Percentiles rank a stretch among this genome's conserved stretches.
Evolutionary conservation across 2,797 vertebrate species (phyloP).

Genomic region (Gallinago solitaria): DNA sequence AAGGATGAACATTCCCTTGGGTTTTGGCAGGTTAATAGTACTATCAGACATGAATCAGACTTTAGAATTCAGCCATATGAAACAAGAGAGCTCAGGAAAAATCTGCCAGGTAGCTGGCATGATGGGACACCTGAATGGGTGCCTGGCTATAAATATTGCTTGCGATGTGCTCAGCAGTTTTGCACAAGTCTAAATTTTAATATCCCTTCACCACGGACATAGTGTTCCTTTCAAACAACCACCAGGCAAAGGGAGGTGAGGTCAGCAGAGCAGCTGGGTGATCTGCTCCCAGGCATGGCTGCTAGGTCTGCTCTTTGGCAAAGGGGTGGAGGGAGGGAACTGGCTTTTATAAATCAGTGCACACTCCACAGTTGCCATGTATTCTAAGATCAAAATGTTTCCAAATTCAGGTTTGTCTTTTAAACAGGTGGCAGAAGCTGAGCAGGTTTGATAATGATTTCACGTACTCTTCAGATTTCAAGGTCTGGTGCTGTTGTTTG

Average conservation of each 20-base stretch:
- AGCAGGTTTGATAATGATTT: neutral
- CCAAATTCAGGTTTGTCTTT: neutral
- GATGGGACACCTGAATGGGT: neutral
- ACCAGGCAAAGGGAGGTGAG: neutral
- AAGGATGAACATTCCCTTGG: neutral
- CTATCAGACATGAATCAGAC: neutral
- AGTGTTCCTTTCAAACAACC: neutral
- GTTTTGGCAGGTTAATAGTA: constrained; percentile 20
- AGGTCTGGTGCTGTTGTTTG: neutral
- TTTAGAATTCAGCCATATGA: constrained; percentile 6
- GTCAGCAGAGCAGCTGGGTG: neutral
- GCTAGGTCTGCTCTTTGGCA: neutral
- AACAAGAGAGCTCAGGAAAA: neutral
- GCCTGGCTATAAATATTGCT: neutral
- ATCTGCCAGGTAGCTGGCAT: neutral
- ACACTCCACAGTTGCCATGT: neutral
- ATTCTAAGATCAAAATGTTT: neutral
- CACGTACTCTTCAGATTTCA: neutral
- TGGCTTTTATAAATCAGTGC: neutral
- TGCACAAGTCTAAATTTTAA: neutral
- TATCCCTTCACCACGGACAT: neutral
- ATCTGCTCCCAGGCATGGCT: neutral
- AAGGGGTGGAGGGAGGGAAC: neutral
- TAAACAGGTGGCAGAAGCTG: neutral
- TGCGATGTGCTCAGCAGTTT: neutral